Conservation (phyloP, 2,113 vertebrate genomes). For the Alligator sinensis region DNA sequence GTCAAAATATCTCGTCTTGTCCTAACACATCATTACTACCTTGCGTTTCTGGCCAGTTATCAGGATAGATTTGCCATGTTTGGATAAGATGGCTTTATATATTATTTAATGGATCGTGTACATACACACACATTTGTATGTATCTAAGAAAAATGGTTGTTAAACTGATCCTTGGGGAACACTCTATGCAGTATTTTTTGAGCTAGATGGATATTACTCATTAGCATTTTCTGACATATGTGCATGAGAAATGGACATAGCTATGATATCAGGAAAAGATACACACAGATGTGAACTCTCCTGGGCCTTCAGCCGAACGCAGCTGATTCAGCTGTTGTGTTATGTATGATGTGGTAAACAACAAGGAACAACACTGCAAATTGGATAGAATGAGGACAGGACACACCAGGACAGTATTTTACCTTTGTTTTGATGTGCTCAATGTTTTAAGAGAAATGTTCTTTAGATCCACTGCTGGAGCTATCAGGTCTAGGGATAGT, state of each 20-base stretch:
- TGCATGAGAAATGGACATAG: neutral
- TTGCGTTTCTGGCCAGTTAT: neutral
- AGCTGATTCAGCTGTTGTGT: neutral
- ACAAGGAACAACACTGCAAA: neutral
- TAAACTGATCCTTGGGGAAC: neutral
- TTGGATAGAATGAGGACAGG: neutral
- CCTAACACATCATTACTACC: neutral
- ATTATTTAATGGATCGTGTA: neutral
- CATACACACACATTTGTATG: neutral
- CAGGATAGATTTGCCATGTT: neutral
- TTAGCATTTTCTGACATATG: neutral
- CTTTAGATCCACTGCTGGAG: neutral
- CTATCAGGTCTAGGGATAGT: neutral
- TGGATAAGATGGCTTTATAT: neutral
- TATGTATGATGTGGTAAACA: neutral
- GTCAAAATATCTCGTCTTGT: neutral
- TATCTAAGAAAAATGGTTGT: neutral
- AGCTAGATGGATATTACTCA: neutral
- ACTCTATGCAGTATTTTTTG: neutral
- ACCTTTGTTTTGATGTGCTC: neutral
- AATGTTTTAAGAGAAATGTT: neutral
- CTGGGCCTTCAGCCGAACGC: neutral
- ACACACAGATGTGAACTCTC: rapidly evolving
- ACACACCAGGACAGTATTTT: neutral
- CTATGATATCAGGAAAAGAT: neutral